A percentile compares a stretch with the other conserved stretches of the same genome.
phyloP scores from a whole-genome alignment of 1,140 invertebrate genomes.

The Drosophila bifasciata region DNA sequence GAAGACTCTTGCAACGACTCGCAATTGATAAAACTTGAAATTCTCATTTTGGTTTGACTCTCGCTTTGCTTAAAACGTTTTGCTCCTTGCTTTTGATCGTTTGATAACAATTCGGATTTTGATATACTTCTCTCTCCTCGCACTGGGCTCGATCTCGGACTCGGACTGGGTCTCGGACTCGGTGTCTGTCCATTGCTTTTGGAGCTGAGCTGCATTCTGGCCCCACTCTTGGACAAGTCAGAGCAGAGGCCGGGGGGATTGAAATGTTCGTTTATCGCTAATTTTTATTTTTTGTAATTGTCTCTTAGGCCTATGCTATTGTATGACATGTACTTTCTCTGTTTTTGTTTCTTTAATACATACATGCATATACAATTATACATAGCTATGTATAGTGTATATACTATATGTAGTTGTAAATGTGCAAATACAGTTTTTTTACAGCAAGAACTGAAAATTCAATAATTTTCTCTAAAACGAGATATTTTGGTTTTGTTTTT shows the following conservation, averaged over 20 bases:
- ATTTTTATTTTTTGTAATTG: conserved; percentile 10
- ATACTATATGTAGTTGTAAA: conserved; percentile 24
- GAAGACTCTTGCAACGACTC: conserved; percentile 27
- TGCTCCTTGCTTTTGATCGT: neutral
- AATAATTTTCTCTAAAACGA: conserved; percentile 74
- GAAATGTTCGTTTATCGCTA: too few relatives aligned
- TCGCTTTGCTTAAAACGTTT: conserved; percentile 15
- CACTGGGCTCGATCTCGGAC: neutral
- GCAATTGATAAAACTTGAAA: conserved; percentile 56
- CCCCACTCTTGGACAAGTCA: too few relatives aligned
- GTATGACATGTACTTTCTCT: conserved; percentile 71
- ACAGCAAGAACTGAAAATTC: conserved; percentile 35
- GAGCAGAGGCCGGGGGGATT: too few relatives aligned
- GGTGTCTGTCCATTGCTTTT: conserved; percentile 3
- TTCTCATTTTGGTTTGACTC: conserved; percentile 16
- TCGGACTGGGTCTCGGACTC: too few relatives aligned
- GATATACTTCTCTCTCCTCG: conserved; percentile 46
- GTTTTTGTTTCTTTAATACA: neutral
- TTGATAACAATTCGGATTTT: conserved; percentile 58
- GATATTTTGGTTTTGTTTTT: conserved; percentile 52
- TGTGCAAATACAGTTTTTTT: conserved; percentile 32
- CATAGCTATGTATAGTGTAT: conserved; percentile 10
- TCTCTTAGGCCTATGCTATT: conserved; percentile 50
- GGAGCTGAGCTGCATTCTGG: conserved; percentile 3
- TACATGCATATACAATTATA: conserved; percentile 20